Conservation (phyloP, 2,113 vertebrate species). For the Sorex araneus region DNA sequence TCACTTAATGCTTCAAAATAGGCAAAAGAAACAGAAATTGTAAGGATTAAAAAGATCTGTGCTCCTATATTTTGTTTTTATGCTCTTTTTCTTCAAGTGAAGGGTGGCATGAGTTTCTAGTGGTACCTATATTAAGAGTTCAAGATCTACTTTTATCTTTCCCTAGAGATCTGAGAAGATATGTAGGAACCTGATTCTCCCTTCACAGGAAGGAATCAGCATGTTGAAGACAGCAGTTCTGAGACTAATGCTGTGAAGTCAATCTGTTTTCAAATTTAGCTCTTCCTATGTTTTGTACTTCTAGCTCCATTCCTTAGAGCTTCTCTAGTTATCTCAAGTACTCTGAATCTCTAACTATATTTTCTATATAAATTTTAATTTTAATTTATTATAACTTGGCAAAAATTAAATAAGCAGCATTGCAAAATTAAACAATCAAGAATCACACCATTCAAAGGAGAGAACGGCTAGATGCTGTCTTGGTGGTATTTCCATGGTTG, state of each 20-base stretch:
- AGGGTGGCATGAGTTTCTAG: not conserved
- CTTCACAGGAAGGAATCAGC: not conserved
- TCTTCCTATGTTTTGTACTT: not conserved
- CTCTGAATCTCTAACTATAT: slow-evolving; percentile 60
- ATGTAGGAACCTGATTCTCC: not conserved
- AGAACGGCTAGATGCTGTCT: not conserved
- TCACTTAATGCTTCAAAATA: not conserved
- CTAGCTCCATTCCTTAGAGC: not conserved
- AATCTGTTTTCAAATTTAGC: not conserved
- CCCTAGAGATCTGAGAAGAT: not conserved
- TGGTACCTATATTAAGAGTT: not conserved
- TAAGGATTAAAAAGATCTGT: not conserved
- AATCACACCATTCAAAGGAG: slow-evolving; percentile 10
- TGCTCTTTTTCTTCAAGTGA: not conserved
- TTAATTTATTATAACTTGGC: slow-evolving; percentile 59
- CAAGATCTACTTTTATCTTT: not conserved
- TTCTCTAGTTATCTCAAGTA: slow-evolving; percentile 34
- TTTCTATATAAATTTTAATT: slow-evolving; percentile 73
- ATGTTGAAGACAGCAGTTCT: not conserved
- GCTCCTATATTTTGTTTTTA: not conserved
- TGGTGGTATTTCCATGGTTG: not conserved
- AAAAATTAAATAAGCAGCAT: slow-evolving; percentile 53
- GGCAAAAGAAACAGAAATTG: not conserved
- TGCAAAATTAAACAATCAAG: slow-evolving; percentile 38
- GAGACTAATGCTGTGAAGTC: not conserved